phyloP scores from a whole-genome alignment of 2,113 vertebrate species.

The Platycercus adscitus region DNA sequence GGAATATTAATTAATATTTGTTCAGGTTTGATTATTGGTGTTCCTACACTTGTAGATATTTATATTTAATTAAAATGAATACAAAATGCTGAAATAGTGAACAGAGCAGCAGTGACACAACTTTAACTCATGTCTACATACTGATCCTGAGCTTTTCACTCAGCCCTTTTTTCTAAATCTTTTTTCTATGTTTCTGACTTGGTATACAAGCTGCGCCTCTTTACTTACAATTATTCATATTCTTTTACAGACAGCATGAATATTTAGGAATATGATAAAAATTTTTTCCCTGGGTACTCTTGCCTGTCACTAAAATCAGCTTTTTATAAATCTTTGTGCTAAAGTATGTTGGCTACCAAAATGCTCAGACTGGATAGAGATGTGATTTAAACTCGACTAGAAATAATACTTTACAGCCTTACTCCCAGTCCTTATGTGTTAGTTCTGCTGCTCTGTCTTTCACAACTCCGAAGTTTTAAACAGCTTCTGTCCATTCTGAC shows the following conservation, averaged over 20 bases:
- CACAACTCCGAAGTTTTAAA: neutral
- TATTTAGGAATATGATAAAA: neutral
- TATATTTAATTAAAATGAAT: neutral
- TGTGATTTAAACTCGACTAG: neutral
- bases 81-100: neutral
- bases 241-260: neutral
- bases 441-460: neutral
- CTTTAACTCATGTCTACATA: neutral
- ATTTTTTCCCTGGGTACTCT: neutral
- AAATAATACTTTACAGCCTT: neutral
- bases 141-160: neutral
- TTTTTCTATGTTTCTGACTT: neutral
- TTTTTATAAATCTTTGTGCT: neutral
- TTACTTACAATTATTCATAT: neutral
- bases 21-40: neutral
- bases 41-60: neutral
- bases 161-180: neutral
- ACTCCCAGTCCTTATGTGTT: neutral
- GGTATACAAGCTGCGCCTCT: neutral
- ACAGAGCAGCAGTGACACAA: neutral
- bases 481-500: neutral
- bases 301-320: neutral
- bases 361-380: neutral
- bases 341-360: neutral
- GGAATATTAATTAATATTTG: neutral